Evolutionary conservation across 2,888 invertebrate species (phyloP).

Genomic region (Drosophila mercatorum): DNA sequence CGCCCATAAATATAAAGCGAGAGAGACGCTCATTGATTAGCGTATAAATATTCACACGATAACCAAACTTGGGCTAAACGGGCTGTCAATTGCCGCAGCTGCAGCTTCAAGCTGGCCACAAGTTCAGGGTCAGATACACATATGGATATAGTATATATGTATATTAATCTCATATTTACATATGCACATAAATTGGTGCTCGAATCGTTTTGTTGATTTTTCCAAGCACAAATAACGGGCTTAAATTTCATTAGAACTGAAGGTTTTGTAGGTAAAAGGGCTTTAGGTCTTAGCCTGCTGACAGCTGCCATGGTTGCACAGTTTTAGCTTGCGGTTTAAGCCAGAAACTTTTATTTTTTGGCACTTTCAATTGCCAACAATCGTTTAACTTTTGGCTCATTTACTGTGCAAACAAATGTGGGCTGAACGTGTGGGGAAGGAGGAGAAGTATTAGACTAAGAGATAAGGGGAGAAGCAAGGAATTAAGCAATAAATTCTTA

Average conservation of each 20-base stretch:
- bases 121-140: conserved; percentile 66
- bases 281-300: neutral
- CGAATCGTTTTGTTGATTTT: conserved; percentile 45
- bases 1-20: conserved; percentile 49
- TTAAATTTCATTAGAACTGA: conserved; percentile 26
- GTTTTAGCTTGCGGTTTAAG: conserved; percentile 30
- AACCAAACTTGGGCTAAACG: conserved; percentile 25
- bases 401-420: conserved; percentile 29
- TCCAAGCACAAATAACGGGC: conserved; percentile 47
- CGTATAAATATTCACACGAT: conserved; percentile 69
- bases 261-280: neutral
- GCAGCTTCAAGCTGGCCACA: conserved; percentile 32
- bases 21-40: conserved; percentile 56
- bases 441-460: too few species aligned
- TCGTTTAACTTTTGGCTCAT: conserved; percentile 30
- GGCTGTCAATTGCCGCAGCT: conserved; percentile 22
- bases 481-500: too few species aligned
- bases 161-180: conserved; percentile 8
- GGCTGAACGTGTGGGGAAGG: too few species aligned
- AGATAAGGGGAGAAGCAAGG: too few species aligned
- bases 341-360: conserved; percentile 28
- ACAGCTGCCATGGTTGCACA: conserved; percentile 15
- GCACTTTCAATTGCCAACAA: conserved; percentile 29
- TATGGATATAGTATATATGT: neutral
- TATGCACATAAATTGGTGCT: conserved; percentile 18